These are phyloP conservation scores for Syritta pipiens DNA, from an alignment of 2,888 invertebrate genomes.

Conservation along the genomic window DNA sequence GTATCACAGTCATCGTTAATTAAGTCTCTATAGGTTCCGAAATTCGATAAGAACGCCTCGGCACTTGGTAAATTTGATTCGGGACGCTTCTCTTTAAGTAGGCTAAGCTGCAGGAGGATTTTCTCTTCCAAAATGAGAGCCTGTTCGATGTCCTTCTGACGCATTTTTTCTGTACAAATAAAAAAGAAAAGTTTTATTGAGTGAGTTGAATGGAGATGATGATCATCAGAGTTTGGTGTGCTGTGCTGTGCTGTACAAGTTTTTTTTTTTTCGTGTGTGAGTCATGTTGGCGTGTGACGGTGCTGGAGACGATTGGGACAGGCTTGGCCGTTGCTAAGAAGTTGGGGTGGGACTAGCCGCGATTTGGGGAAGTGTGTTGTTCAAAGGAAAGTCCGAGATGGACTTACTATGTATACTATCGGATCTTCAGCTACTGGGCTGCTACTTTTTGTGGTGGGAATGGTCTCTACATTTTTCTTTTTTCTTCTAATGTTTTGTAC, in stretches of 20 bases:
- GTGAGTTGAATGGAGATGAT: no score
- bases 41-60: constrained; percentile 77
- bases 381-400: no score
- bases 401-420: no score
- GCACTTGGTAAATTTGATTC: constrained; percentile 79
- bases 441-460: no score
- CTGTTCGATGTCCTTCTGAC: constrained; percentile 93
- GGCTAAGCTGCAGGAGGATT: constrained; percentile 89
- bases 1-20: constrained; percentile 89
- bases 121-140: constrained; percentile 93
- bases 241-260: background rate
- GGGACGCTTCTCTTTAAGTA: constrained; percentile 83
- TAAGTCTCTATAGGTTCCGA: constrained; percentile 84
- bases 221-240: no score
- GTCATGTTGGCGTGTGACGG: background rate
- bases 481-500: no score
- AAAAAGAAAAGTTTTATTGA: background rate
- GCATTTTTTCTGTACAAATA: constrained; percentile 85
- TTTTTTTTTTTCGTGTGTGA: constrained; percentile 2
- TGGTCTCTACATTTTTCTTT: no score
- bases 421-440: no score
- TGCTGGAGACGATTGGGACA: no score
- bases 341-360: no score
- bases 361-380: no score
- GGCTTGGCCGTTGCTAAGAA: no score